Evolutionary conservation across 2,797 vertebrate species (phyloP).

Genomic region (Coilia nasus): DNA sequence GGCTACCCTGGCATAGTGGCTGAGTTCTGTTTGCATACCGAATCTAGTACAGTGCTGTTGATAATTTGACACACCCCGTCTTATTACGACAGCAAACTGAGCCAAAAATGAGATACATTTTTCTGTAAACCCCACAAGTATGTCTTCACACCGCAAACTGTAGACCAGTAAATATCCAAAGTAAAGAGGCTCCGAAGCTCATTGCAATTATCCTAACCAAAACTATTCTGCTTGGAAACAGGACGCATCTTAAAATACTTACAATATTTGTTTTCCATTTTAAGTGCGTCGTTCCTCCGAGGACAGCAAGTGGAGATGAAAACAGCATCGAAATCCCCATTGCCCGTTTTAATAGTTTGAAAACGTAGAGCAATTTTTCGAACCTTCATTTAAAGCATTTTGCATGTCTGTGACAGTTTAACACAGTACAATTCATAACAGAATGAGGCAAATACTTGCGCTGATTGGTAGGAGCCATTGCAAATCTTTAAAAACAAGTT

Average conservation of each 20-base stretch:
- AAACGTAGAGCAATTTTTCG: background rate
- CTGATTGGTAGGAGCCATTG: background rate
- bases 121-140: constrained; percentile 52
- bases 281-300: background rate
- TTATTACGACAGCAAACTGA: constrained; percentile 53
- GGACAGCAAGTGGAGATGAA: background rate
- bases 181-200: constrained; percentile 15
- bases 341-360: background rate
- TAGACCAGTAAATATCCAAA: constrained; percentile 20
- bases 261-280: constrained; percentile 21
- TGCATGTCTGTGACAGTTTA: background rate
- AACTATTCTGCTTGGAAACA: constrained; percentile 23
- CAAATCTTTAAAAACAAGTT: background rate
- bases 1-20: background rate
- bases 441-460: background rate
- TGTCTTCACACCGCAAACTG: constrained; percentile 52
- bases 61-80: constrained; percentile 62
- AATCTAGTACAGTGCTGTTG: constrained; percentile 53
- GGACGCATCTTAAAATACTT: constrained; percentile 18
- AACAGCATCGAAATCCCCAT: background rate
- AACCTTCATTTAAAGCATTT: background rate
- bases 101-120: constrained; percentile 59
- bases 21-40: constrained; percentile 42
- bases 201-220: constrained; percentile 24
- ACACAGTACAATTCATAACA: background rate